Percentiles rank a stretch among this genome's conserved stretches.
Conservation (phyloP, 1,140 invertebrate genomes). For the Brachionus koreanus region DNA sequence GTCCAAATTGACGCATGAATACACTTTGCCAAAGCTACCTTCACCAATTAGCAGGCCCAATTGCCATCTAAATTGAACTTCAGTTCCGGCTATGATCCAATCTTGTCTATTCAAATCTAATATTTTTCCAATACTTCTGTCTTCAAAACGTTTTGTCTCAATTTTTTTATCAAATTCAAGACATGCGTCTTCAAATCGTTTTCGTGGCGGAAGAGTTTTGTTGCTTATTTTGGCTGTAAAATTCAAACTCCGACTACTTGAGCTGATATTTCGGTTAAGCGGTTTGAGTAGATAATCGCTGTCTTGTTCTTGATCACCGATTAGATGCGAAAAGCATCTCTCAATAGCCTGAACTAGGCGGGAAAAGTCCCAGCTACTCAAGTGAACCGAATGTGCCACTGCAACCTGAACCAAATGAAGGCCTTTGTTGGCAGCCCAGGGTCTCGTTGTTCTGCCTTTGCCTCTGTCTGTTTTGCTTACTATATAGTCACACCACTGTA, state of each 20-base stretch:
- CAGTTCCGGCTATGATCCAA: neutral
- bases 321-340: slow-evolving; percentile 12
- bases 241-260: neutral
- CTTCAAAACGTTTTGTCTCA: neutral
- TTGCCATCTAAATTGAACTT: slow-evolving; percentile 43
- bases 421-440: slow-evolving; percentile 34
- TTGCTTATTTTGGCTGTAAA: neutral
- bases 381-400: neutral
- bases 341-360: neutral
- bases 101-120: neutral
- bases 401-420: neutral
- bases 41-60: slow-evolving; percentile 35
- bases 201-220: neutral
- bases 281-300: neutral
- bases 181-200: slow-evolving; percentile 22
- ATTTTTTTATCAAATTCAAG: neutral
- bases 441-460: slow-evolving; percentile 1
- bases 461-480: neutral
- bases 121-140: neutral
- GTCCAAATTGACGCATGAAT: slow-evolving; percentile 39
- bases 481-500: slow-evolving; percentile 36
- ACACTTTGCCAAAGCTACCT: slow-evolving; percentile 43
- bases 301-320: neutral
- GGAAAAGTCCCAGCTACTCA: neutral
- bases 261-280: neutral